phyloP scores from a whole-genome alignment of 1,140 invertebrate genomes.

The Polypedilum pembai region DNA sequence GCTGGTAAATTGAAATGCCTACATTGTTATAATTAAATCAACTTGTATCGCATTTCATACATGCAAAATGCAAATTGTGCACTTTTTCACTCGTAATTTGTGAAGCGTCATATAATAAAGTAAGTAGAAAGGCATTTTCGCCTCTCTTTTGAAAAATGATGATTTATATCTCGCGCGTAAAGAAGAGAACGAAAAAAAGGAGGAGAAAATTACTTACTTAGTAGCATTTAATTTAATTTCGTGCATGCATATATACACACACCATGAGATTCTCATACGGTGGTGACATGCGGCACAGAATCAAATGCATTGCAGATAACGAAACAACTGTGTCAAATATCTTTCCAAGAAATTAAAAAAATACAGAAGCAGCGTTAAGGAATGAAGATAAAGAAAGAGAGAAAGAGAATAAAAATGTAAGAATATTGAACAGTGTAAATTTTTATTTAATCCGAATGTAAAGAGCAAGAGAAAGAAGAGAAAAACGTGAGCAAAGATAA shows the following conservation, averaged over 20 bases:
- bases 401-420: background rate
- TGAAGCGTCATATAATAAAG: conserved; percentile 12
- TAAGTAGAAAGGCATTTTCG: background rate
- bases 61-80: conserved; percentile 6
- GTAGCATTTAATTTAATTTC: conserved; percentile 19
- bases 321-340: conserved; percentile 15
- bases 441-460: background rate
- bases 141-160: background rate
- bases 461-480: too few species aligned
- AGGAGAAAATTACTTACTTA: conserved; percentile 18
- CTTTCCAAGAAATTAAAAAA: conserved; percentile 17
- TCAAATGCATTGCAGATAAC: conserved; percentile 2
- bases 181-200: background rate
- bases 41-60: conserved; percentile 6
- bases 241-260: background rate
- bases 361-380: conserved; percentile 16
- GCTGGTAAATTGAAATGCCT: background rate
- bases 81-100: conserved; percentile 6
- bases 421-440: conserved; percentile 13
- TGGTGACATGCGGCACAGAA: conserved; percentile 2
- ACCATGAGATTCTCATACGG: too few species aligned
- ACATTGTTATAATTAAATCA: conserved; percentile 19
- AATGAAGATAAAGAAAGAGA: conserved; percentile 1
- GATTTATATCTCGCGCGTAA: background rate
- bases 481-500: conserved; percentile 9